Evolutionary conservation across 2,888 invertebrate species (phyloP), one percentile per base, ranked within the genome.

Genomic region (Margaritifera margaritifera): DNA sequence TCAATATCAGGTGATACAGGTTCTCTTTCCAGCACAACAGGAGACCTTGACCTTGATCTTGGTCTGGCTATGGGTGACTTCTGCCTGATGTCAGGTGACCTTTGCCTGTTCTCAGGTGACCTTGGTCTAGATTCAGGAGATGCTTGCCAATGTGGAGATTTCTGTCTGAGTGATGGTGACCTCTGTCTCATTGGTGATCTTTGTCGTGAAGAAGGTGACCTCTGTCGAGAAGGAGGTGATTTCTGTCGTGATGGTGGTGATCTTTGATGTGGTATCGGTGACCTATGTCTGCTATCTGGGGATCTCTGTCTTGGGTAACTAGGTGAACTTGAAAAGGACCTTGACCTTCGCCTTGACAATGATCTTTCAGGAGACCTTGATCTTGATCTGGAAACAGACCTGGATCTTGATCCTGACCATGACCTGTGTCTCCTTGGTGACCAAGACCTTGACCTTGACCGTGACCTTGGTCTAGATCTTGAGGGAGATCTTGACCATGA

Each of bases 241-340:
- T 69, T 69, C 64, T 69, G 69, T 31, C 62, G 68, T 18, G 53
- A 18, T 54, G 64, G 64, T 52, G 67, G 63, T 59, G 66, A 55
- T 20, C 63, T 58, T 19, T 54, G 52, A 55, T 53, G 62, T 51
- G 62, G 56, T 22, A 55, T 54, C 54, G 62, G 65, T 64, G 68
- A 65, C 42, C 69, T 70, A 62, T 65, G 66, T 25, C 69, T 69
- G 25, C 61, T 42, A 15, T 42, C 58, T 22, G 69, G 71, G 42
- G 78, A 72, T 66, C 75, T 73, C 50, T 74, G 79, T 42, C 79
- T 71, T 55, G 80, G 74, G n/a, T 71, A 73, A 22, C 71, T 64
- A 25, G 75, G 74, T 60, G 79, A 78, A 25, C 77, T 74, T 42
- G 69, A 69, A 55, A 64, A 63, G 20, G 69, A 62, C 27, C 66